Conservation (phyloP, 2,797 vertebrate genomes). For the Nasua narica region DNA sequence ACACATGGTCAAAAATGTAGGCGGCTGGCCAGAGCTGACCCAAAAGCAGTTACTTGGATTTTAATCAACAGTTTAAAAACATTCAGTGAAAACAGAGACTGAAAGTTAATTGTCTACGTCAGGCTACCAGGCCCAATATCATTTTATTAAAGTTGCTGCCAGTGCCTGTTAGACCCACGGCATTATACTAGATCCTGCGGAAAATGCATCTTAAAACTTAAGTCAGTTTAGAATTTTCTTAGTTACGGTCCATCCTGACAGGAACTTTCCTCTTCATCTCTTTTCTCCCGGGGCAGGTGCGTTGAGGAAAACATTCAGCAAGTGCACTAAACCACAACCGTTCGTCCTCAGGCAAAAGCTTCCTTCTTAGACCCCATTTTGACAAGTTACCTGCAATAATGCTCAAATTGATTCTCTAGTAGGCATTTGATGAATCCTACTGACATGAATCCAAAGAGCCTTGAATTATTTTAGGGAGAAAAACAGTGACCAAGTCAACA, state of each 20-base stretch:
- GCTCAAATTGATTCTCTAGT: neutral
- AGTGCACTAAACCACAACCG: neutral
- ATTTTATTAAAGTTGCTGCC: neutral
- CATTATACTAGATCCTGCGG: neutral
- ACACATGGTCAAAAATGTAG: neutral
- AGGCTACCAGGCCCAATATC: neutral
- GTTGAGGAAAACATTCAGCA: neutral
- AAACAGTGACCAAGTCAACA: neutral
- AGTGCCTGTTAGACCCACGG: neutral
- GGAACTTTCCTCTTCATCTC: neutral
- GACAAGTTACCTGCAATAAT: neutral
- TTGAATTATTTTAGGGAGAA: neutral
- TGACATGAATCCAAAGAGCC: neutral
- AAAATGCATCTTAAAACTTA: neutral
- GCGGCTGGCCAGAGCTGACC: neutral
- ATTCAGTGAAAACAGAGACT: neutral
- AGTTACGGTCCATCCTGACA: neutral
- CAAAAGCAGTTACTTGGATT: neutral
- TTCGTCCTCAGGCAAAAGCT: neutral
- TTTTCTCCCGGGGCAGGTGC: neutral
- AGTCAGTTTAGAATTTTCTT: neutral
- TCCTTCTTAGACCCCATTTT: neutral
- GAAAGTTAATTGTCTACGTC: neutral
- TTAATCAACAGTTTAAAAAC: neutral
- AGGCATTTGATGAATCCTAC: neutral